Evolutionary conservation across 2,888 invertebrate genomes (phyloP).

Genomic region (Eubasilissa splendida): DNA sequence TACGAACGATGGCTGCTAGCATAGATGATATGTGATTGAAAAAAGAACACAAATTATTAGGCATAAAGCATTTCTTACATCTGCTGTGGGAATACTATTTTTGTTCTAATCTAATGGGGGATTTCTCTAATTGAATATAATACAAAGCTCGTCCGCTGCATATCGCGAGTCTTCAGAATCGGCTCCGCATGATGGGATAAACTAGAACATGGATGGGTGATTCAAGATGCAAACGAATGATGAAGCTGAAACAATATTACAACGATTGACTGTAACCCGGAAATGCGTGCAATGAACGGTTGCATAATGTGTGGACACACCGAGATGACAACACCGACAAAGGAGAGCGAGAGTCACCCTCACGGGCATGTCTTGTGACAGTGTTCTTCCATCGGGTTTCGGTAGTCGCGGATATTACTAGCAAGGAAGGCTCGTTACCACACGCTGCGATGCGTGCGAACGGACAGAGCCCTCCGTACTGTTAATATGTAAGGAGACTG

Average conservation of each 20-base stretch:
- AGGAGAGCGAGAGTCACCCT: neutral
- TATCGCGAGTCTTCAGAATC: conserved; percentile 12
- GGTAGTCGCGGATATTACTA: conserved; percentile 51
- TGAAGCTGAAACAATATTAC: conserved; percentile 38
- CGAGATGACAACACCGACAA: conserved; percentile 41
- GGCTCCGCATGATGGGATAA: neutral
- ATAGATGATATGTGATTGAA: too few relatives aligned
- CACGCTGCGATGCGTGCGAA: neutral
- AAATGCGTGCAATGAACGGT: conserved; percentile 50
- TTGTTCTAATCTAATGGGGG: too few relatives aligned
- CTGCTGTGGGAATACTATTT: too few relatives aligned
- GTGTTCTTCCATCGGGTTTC: conserved; percentile 17
- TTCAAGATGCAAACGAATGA: conserved; percentile 47
- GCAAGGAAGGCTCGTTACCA: conserved; percentile 51
- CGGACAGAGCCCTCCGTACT: conserved; percentile 44
- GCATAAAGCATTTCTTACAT: too few relatives aligned
- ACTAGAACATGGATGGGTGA: conserved; percentile 41
- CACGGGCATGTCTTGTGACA: conserved; percentile 6
- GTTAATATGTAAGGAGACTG: conserved; percentile 46
- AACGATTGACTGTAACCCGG: conserved; percentile 41
- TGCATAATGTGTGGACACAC: conserved; percentile 33
- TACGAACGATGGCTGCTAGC: too few relatives aligned
- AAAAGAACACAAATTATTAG: too few relatives aligned
- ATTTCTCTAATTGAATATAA: too few relatives aligned
- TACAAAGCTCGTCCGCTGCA: neutral